Conservation (phyloP, 2,888 invertebrate species). For the Chromoteleia sp. region DNA sequence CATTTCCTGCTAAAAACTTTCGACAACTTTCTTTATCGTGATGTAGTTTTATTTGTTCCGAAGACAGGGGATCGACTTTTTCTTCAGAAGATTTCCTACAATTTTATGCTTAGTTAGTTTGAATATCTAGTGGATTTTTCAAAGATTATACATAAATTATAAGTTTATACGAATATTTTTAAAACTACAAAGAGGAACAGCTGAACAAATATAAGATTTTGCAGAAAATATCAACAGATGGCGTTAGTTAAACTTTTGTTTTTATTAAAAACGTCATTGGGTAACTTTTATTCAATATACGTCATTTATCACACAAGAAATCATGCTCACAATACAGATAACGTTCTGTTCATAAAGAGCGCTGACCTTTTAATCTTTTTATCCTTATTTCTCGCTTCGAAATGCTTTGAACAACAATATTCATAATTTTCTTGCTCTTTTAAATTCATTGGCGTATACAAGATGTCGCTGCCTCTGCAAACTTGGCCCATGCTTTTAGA, state of each 20-base stretch:
- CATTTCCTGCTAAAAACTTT: constrained; percentile 79
- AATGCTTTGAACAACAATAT: constrained; percentile 74
- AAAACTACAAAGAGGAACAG: too few species aligned
- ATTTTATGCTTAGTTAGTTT: background rate
- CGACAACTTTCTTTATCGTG: constrained; percentile 77
- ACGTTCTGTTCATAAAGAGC: too few species aligned
- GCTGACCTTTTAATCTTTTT: constrained; percentile 52
- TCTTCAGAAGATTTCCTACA: constrained; percentile 78
- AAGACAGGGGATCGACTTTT: constrained; percentile 86
- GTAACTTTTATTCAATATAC: too few species aligned
- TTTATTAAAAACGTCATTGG: too few species aligned
- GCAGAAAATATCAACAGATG: too few species aligned
- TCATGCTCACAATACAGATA: too few species aligned
- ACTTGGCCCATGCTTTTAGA: constrained; percentile 71
- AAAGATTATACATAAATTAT: too few species aligned
- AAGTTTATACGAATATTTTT: too few species aligned
- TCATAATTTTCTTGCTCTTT: constrained; percentile 71
- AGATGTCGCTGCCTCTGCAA: constrained; percentile 78
- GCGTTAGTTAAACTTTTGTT: too few species aligned
- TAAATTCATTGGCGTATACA: constrained; percentile 67
- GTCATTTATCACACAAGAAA: too few species aligned
- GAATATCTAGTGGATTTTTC: too few species aligned
- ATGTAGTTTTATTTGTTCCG: constrained; percentile 85
- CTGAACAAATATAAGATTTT: too few species aligned
- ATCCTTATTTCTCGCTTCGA: constrained; percentile 37